Base-by-base conservation (phyloP, 2,797 vertebrate genomes). In the Ceyx erithaca region DNA sequence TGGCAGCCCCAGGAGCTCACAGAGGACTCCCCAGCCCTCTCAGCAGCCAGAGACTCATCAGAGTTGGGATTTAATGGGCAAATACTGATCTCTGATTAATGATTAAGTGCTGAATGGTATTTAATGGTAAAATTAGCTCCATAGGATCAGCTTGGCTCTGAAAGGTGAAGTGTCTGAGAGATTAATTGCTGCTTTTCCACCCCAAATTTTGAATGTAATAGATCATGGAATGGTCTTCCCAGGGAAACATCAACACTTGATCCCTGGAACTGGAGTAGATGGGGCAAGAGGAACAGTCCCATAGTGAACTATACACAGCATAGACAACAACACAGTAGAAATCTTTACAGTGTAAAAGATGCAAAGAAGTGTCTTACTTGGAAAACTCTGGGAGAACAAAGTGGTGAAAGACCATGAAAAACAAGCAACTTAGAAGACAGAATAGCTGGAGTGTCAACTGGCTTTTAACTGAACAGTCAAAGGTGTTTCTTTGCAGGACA, bases 401-500 rank as follows among this genome's bases (percentile, higher is more conserved):
- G 41, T 54, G 5, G 4, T 80, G 73, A 43, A 80, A 91, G 30
- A 55, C 2, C 9, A 31, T 41, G 64, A 76, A 85, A 94, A 81
- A 54, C 68, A 92, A 85, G 11, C 81, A 83, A 79, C 45, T 78
- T 90, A 72, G 35, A 87, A 57, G 40, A 81, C 41, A 90, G 40
- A 87, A 80, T 40, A 46, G 14, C 68, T 88, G 52, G 90, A 91
- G 84, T 90, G 92, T 93, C 93, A 94, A 66, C 93, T 95, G 83
- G 71, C 89, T 91, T 96, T 94, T 91, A 95, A 80, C 83, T 35
- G 90, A 96, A 81, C 15, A 88, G 57, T 80, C 79, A 85, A 89
- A 93, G 81, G 82, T 94, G 58, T 91, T 96, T 90, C 80, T 75
- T 93, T 94, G 85, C 78, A 95, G 80, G 67, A 77, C 49, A 92